phyloP scores from a whole-genome alignment of 2,888 invertebrate species.

The Drosophila fulvimacula region DNA sequence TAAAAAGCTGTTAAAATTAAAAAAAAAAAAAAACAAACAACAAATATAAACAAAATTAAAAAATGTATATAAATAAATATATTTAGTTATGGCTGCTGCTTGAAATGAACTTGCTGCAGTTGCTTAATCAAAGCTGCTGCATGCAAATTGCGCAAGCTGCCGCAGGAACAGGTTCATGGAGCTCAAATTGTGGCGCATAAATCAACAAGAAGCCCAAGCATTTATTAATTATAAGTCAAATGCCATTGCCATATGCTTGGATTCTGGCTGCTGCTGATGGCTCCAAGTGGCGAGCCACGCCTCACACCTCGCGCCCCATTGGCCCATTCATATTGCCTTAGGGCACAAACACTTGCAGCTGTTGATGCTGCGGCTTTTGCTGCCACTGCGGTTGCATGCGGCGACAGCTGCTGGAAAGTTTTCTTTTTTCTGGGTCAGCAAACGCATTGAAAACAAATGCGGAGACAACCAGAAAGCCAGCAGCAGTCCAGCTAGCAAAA shows the following conservation, averaged over 20 bases:
- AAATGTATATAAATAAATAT: slow-evolving; percentile 1
- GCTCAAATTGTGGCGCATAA: slow-evolving; percentile 62
- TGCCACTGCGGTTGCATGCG: slow-evolving; percentile 58
- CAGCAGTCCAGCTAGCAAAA: slow-evolving; percentile 13
- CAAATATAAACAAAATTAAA: neutral
- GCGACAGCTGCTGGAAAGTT: slow-evolving; percentile 66
- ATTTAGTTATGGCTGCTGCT: slow-evolving; percentile 22
- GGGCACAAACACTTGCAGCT: slow-evolving; percentile 77
- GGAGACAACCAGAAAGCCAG: slow-evolving; percentile 20
- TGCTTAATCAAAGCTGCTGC: slow-evolving; percentile 42
- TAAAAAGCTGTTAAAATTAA: slow-evolving; percentile 11
- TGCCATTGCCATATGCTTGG: slow-evolving; percentile 68
- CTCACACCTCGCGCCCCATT: slow-evolving; percentile 9
- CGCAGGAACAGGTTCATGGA: slow-evolving; percentile 40
- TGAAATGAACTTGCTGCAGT: slow-evolving; percentile 20
- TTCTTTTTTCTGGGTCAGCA: slow-evolving; percentile 71
- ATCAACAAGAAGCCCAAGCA: slow-evolving; percentile 54
- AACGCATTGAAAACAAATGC: slow-evolving; percentile 75
- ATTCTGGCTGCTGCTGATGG: slow-evolving; percentile 14
- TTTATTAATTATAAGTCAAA: slow-evolving; percentile 73
- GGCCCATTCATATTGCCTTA: slow-evolving; percentile 15
- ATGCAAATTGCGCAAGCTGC: slow-evolving; percentile 45
- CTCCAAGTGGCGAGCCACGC: slow-evolving; percentile 18
- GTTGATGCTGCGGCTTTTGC: slow-evolving; percentile 43
- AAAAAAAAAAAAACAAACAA: neutral